Evolutionary conservation across 1,140 invertebrate genomes (phyloP), one percentile per base, ranked within the genome.

Genomic region (Mizuhopecten yessoensis): DNA sequence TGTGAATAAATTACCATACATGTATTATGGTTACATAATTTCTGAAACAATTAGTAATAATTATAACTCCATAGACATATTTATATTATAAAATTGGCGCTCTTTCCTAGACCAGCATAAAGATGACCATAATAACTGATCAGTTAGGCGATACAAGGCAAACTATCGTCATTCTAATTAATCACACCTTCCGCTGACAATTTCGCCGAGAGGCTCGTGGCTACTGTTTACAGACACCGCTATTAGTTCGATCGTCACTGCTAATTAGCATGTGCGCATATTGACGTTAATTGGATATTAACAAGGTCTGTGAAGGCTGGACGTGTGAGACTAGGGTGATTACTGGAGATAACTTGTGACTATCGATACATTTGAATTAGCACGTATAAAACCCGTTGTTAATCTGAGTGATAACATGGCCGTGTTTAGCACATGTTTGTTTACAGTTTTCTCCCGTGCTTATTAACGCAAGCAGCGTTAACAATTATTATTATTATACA

Each of bases 301-400:
- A 75, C 57, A 75, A 75, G 57, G 23, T 5, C 17, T 5, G 57
- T 75, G 57, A n/a, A 75, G 1, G n/a, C 9, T 7, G 57, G 29
- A 75, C 57, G 57, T 75, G 57, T 75, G 57, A 75, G 29, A 75
- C 57, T 75, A 75, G 9, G 57, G 57, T 75, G 57, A 75, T 75
- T 75, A 75, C 29, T 75, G 57, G 5, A 2, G 57, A 75, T 75
- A 75, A 75, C 29, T 75, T 75, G 57, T 75, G 57, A 29, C 23
- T 75, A 75, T 75, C 57, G 57, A 75, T 29, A 75, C 57, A 75
- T 75, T n/a, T 75, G 57, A 75, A 75, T 75, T 75, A 75, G 11
- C 57, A 75, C 57, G 57, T 75, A n/a, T 75, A n/a, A 75, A 29
- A 75, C 57, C 5, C n/a, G 57, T 75, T n/a, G 57, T 75, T 75